A percentile compares a stretch with the other conserved stretches of the same genome.
Evolutionary conservation across 2,797 vertebrate species (phyloP).

Genomic region (Oophaga sylvatica): DNA sequence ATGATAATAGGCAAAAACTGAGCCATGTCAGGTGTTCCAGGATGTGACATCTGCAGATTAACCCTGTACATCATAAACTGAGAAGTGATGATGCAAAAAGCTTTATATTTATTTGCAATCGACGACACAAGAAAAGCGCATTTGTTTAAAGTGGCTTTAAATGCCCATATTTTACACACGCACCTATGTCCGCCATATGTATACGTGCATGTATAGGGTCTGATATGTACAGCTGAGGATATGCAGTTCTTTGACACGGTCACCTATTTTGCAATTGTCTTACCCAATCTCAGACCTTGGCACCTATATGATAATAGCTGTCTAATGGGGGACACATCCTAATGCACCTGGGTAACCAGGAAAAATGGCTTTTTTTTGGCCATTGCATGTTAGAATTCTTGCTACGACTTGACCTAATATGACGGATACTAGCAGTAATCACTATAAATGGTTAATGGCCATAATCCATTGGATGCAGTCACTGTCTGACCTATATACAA

Average conservation of each 20-base stretch:
- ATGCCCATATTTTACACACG: not conserved
- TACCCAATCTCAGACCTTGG: not conserved
- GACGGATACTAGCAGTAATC: not conserved
- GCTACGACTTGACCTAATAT: not conserved
- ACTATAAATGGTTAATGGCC: not conserved
- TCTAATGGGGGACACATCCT: not conserved
- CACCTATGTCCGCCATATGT: not conserved
- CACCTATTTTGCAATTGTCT: not conserved
- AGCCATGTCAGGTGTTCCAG: constrained; percentile 22
- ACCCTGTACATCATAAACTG: constrained; percentile 12
- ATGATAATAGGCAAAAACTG: constrained; percentile 17
- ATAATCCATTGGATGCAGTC: not conserved
- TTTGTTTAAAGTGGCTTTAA: not conserved
- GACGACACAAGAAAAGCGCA: not conserved
- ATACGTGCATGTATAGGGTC: not conserved
- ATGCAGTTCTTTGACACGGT: not conserved
- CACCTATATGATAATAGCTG: not conserved
- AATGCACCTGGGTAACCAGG: not conserved
- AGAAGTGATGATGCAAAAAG: not conserved
- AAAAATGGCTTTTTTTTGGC: not conserved
- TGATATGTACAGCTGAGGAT: not conserved
- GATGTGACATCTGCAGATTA: constrained; percentile 48
- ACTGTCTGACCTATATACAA: not conserved
- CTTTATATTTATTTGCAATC: not conserved
- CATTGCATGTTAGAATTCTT: not conserved